Base-by-base conservation (phyloP, 1,140 invertebrate species). In the Drosophila kohkoa region DNA sequence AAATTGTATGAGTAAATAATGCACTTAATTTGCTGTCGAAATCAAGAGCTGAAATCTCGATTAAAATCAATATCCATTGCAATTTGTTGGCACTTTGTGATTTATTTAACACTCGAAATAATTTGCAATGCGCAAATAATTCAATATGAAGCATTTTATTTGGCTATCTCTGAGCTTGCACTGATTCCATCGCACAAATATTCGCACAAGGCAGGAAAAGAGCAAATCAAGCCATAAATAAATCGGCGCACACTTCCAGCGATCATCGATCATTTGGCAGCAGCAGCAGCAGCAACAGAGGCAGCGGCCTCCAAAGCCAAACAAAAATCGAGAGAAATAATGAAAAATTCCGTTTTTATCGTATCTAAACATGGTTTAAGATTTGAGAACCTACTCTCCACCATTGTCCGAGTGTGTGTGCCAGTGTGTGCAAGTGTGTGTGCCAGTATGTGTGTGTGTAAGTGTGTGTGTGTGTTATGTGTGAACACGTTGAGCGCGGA, bases 331-430 rank as follows among this genome's bases (percentile, higher is more conserved):
- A 75, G 63, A 72, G 60, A 62, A 72, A 79, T 71, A 75, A 75
- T 71, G 73, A 77, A 88, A 89, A 88, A 81, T 80, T 77, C 57
- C 88, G 82, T 86, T 90, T 73, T 81, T 85, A 89, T 89, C 81
- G 78, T 76, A 88, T 88, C 85, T 90, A 89, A 89, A 90, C 86
- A 89, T 89, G 86, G 78, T 75, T 81, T 90, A 75, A 90, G 81
- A 90, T 89, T 88, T 81, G 85, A 86, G 77, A 90, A 85, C 81
- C 85, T 78, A 90, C 86, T 85, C 86, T 85, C 69, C 67, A 79
- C 51, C 52, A 66, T 70, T 60, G 57, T 15, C 38, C 58, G 55
- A 64, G 46, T 66, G 55, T 51, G 54, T 60, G 25, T 30, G 20
- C 2, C 0, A 20, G 20, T 20, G 25, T 52, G 25, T 30, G 20